Evolutionary conservation across 1,140 invertebrate species (phyloP), one percentile per base, ranked within the genome.

Genomic region (Pseudomyrmex cubaensis): DNA sequence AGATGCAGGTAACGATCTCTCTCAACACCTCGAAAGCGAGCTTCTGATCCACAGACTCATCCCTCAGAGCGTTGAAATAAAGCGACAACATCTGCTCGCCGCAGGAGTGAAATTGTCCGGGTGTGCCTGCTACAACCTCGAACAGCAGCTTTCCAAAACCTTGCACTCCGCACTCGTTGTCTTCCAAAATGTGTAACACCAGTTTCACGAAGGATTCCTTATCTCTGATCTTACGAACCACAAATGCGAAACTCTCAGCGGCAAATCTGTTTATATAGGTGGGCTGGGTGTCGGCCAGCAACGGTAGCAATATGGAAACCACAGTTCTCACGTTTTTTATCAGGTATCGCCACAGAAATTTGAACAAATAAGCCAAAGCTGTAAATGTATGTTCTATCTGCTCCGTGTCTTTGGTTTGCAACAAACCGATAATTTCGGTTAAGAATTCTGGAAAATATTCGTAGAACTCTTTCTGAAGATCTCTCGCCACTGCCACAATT

Each of bases 241-340:
- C 96, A 95, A 98, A 99, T 13, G 98, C 97, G 95, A 99, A 99
- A 94, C 97, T 98, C 94, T 99, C 98, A 1, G 98, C 97, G n/a
- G 98, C 98, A 96, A 99, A 99, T 92, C 97, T 97, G 85, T 97
- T 97, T n/a, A 99, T 96, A 91, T 98, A 98, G 70, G 96, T 95
- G 73, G 97, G 97, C 77, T 96, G 95, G 4, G 94, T 94, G 63
- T 96, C 96, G 84, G 96, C 96, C 7, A 99, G 91, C 1, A 99
- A 91, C 0, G 97, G 97, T 22, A 97, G 93, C 56, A 98, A 96
- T 56, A 96, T 94, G 64, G 96, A 96, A 82, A 98, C 96, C 0
- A 98, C 96, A 46, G 95, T 95, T 56, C 96, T 94, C 61, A 98
- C 96, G 92, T 99, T 97, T 91, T 96, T 97, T 2, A 98, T 95